Evolutionary conservation across 2,888 invertebrate genomes (phyloP).

Genomic region (Athalia cordata): DNA sequence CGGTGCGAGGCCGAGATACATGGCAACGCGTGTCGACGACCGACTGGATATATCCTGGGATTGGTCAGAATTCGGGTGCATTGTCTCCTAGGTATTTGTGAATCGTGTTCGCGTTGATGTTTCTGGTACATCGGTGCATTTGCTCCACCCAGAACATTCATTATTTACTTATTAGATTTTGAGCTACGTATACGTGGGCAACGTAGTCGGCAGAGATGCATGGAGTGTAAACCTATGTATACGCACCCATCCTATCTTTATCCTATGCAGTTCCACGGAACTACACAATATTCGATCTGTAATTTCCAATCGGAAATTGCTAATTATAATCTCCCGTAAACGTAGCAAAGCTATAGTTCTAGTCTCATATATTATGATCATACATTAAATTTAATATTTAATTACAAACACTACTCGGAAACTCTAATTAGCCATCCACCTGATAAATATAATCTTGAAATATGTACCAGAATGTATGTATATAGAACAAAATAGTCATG

Average conservation of each 20-base stretch:
- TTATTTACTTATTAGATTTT: conserved; percentile 30
- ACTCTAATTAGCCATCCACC: conserved; percentile 9
- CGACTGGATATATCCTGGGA: not conserved
- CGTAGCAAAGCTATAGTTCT: not conserved
- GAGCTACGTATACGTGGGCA: not conserved
- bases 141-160: not conserved
- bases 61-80: conserved; percentile 26
- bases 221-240: not conserved
- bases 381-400: not conserved
- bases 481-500: no score
- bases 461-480: not conserved
- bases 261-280: not conserved
- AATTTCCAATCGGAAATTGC: conserved; percentile 26
- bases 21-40: conserved; percentile 12
- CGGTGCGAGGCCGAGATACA: conserved; percentile 8
- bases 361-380: not conserved
- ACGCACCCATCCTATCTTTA: not conserved
- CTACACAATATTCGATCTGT: conserved; percentile 1
- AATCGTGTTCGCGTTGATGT: conserved; percentile 21
- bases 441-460: not conserved
- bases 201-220: not conserved
- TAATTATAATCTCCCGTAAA: conserved; percentile 18
- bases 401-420: not conserved
- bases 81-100: conserved; percentile 14
- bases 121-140: not conserved